Percentiles rank a stretch among this genome's conserved stretches.
Evolutionary conservation across 2,888 invertebrate species (phyloP).

Genomic region (Ecdyonurus torrentis): DNA sequence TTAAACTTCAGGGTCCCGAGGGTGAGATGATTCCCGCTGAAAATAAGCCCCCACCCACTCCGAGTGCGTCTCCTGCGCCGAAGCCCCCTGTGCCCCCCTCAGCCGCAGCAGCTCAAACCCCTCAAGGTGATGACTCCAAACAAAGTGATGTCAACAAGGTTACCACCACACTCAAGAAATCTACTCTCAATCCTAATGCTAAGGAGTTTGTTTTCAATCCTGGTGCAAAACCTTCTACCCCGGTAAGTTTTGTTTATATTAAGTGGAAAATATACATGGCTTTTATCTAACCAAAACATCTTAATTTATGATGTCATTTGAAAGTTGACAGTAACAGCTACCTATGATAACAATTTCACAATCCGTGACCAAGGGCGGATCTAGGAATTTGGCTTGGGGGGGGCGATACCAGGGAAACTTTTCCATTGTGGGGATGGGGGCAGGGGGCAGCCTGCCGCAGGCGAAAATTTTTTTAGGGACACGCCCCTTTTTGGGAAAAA

Average conservation of each 20-base stretch:
- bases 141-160: conserved; percentile 34
- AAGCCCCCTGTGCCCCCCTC: conserved; percentile 9
- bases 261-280: too few relatives aligned
- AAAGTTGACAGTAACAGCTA: too few relatives aligned
- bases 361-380: too few relatives aligned
- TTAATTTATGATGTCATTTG: too few relatives aligned
- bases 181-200: conserved; percentile 66
- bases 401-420: too few relatives aligned
- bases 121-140: conserved; percentile 11
- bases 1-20: conserved; percentile 40
- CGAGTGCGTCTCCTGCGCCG: conserved; percentile 10
- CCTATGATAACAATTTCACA: neutral
- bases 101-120: conserved; percentile 8
- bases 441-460: too few relatives aligned
- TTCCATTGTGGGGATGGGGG: too few relatives aligned
- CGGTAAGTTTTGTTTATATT: conserved; percentile 43
- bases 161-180: conserved; percentile 48
- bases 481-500: too few relatives aligned
- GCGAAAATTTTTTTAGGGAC: too few relatives aligned
- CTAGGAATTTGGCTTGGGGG: too few relatives aligned
- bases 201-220: conserved; percentile 80
- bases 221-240: conserved; percentile 73
- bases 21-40: conserved; percentile 14
- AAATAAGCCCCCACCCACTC: conserved; percentile 10
- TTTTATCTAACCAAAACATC: too few relatives aligned